phyloP scores from a whole-genome alignment of 2,888 invertebrate genomes.

The Smittia sp. region DNA sequence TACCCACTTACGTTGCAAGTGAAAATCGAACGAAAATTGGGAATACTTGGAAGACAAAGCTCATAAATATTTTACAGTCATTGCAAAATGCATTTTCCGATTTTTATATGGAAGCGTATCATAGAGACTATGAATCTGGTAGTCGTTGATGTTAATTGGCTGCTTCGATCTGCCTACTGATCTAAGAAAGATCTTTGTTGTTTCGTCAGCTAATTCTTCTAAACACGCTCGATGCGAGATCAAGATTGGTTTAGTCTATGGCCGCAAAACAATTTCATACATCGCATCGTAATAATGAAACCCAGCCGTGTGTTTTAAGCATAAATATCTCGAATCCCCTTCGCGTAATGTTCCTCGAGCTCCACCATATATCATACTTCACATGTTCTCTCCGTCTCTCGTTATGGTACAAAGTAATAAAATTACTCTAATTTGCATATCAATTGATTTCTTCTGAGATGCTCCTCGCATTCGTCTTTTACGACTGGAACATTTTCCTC shows the following conservation, averaged over 20 bases:
- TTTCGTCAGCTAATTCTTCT: too few species aligned
- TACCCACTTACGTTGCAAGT: conserved; percentile 2
- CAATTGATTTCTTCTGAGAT: conserved; percentile 15
- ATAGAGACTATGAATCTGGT: background rate
- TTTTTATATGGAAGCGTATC: background rate
- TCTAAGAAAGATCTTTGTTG: too few species aligned
- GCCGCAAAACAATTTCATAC: background rate
- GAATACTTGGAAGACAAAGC: background rate
- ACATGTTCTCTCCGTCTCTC: background rate
- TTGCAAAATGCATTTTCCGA: conserved; percentile 14
- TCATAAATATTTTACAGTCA: conserved; percentile 18
- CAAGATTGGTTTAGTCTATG: too few species aligned
- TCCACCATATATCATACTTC: too few species aligned
- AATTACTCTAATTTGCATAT: conserved; percentile 18
- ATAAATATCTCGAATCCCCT: too few species aligned
- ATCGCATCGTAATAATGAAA: background rate
- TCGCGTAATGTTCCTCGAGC: too few species aligned
- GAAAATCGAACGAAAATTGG: conserved; percentile 16
- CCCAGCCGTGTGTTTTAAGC: background rate
- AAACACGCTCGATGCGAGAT: too few species aligned
- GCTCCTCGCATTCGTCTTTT: background rate
- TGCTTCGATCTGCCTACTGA: too few species aligned
- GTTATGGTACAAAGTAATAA: conserved; percentile 15
- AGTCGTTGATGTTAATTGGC: too few species aligned
- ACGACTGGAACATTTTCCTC: conserved; percentile 5